Conservation (phyloP, 2,113 vertebrate genomes). For the Smithornis capensis region DNA sequence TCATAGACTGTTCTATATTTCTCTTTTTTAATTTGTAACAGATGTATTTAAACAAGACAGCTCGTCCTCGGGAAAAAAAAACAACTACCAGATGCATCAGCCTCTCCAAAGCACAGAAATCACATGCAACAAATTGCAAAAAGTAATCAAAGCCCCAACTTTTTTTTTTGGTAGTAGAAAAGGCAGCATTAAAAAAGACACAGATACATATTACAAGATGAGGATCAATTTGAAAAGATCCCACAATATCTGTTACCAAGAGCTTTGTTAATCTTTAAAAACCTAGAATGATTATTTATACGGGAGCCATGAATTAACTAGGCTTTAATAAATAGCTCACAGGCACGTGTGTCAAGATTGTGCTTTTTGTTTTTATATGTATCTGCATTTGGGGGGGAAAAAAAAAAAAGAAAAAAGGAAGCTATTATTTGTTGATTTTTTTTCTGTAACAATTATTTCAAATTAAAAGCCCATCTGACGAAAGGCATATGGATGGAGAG, state of each 20-base stretch:
- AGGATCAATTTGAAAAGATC: constrained; percentile 58
- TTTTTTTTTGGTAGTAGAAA: neutral
- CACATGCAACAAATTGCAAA: constrained; percentile 26
- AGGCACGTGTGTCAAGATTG: constrained; percentile 22
- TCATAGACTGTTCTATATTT: neutral
- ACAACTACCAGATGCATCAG: neutral
- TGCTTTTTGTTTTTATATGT: constrained; percentile 26
- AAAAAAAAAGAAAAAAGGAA: neutral
- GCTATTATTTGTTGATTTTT: constrained; percentile 63
- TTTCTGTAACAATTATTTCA: constrained; percentile 70
- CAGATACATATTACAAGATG: constrained; percentile 21
- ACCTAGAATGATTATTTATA: constrained; percentile 47
- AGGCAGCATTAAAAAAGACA: constrained; percentile 8
- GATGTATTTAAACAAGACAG: neutral
- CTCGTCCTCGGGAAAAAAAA: neutral
- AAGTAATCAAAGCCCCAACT: constrained; percentile 8
- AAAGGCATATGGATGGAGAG: constrained; percentile 75
- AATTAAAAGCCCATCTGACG: constrained; percentile 70
- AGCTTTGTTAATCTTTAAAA: constrained; percentile 60
- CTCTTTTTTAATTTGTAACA: neutral
- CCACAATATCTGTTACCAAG: constrained; percentile 35
- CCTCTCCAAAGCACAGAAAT: constrained; percentile 24
- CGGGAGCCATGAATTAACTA: constrained; percentile 12
- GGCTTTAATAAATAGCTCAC: constrained; percentile 48
- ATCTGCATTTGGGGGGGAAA: neutral